Evolutionary conservation across 2,888 invertebrate species (phyloP), one percentile per base, ranked within the genome.

Genomic region (Yponomeuta cagnagella): DNA sequence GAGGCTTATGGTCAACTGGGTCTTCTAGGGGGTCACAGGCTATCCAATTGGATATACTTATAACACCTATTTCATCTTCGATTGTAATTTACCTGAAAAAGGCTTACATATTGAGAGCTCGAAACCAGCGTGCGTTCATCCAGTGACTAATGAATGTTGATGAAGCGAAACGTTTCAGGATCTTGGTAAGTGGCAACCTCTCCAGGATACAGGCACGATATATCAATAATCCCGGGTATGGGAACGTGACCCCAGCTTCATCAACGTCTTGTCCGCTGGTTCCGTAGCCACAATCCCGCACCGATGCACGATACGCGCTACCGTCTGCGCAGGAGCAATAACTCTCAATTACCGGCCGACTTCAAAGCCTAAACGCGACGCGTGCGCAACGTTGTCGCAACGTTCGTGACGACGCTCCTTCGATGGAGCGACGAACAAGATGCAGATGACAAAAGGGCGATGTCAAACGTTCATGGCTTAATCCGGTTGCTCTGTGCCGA

Each of bases 311-410:
- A 68, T 66, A 30, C 48, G 69, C 67, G 72, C 72, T 71, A 71
- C 73, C 70, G 69, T 71, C 69, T 68, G 58, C 48, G 63, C 37
- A 63, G 33, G 63, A 30, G 65, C 71, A 63, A 72, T 73, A 72
- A 71, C 73, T 73, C 73, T 70, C 73, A 72, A 73, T 73, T 71
- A 73, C 68, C 72, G 71, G 70, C n/a, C 33, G 30, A 70, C 70
- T 63, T 70, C 70, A 63, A 70, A 70, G 70, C 70, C 63, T 63
- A 37, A 37, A 70, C 43, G 33, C 52, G 33, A 33, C 30, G 69
- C 69, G 69, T 31, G 48, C 33, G 31, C 12, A 65, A 30, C 15
- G 15, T 15, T 58, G 52, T 58, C 52, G 52, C 15, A 58, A 58
- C 52, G 15, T 58, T 58, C 52, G 52, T 58, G 52, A 58, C 52